A percentile compares a stretch with the other conserved stretches of the same genome.
These are phyloP conservation scores for Hipposideros larvatus DNA, from an alignment of 2,797 vertebrate genomes.

Conservation along the genomic window DNA sequence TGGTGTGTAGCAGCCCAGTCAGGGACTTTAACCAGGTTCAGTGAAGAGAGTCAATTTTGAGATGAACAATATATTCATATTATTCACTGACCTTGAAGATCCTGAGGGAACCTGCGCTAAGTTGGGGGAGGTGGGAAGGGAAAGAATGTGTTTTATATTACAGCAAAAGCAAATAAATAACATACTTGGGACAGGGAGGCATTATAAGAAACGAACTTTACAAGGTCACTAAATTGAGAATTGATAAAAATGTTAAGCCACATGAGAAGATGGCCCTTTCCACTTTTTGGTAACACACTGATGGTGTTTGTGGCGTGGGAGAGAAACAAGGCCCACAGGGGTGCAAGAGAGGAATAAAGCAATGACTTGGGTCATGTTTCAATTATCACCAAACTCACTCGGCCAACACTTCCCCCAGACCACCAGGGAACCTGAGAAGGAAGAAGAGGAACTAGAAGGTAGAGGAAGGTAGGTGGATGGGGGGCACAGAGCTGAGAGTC, in stretches of 20 bases:
- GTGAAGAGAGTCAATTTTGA: not conserved
- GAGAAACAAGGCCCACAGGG: not conserved
- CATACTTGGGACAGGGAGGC: not conserved
- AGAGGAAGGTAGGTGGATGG: fast-evolving
- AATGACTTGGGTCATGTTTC: fast-evolving
- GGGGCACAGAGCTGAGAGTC: not conserved
- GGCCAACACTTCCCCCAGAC: not conserved
- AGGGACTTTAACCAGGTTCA: not conserved
- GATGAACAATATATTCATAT: not conserved
- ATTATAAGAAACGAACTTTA: not conserved
- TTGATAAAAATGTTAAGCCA: not conserved
- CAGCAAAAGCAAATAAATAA: not conserved
- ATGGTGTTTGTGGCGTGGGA: not conserved
- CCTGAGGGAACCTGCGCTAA: not conserved
- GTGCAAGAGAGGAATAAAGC: not conserved
- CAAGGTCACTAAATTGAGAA: not conserved
- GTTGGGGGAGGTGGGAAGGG: fast-evolving
- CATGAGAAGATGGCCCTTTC: not conserved
- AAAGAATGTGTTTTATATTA: not conserved
- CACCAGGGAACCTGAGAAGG: not conserved
- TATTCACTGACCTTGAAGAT: not conserved
- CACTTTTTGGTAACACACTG: not conserved
- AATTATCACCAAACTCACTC: not conserved
- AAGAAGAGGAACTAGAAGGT: not conserved
- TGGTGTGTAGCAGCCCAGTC: fast-evolving